Evolutionary conservation across 2,888 invertebrate species (phyloP).

Genomic region (Acanthosepion lycidas): DNA sequence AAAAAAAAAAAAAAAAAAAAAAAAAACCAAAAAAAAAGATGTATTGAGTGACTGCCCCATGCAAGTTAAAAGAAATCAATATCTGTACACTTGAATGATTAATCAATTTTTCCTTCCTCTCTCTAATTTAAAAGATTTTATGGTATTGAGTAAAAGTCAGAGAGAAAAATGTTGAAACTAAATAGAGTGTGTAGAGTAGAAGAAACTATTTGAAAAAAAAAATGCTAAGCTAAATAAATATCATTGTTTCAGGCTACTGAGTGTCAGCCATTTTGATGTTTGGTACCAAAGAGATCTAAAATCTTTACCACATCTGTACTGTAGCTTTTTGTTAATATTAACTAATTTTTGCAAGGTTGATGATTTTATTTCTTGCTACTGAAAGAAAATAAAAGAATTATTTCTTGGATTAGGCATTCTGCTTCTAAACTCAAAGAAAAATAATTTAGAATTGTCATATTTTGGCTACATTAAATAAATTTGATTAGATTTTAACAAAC

Average conservation of each 20-base stretch:
- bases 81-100: constrained; percentile 3
- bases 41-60: background rate
- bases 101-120: background rate
- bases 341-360: background rate
- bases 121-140: background rate
- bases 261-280: background rate
- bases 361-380: background rate
- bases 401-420: background rate
- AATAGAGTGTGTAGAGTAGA: background rate
- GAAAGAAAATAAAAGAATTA: background rate
- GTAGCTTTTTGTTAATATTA: background rate
- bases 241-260: background rate
- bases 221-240: background rate
- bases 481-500: no score
- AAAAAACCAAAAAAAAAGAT: background rate
- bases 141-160: background rate
- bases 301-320: background rate
- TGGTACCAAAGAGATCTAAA: background rate
- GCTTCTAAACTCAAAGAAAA: no score
- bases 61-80: background rate
- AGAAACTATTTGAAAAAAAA: background rate
- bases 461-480: no score
- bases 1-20: background rate
- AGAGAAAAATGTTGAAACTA: background rate
- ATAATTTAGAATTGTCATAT: no score